Base-by-base conservation (phyloP, 1,140 invertebrate genomes). In the Dreissena rostriformis region DNA sequence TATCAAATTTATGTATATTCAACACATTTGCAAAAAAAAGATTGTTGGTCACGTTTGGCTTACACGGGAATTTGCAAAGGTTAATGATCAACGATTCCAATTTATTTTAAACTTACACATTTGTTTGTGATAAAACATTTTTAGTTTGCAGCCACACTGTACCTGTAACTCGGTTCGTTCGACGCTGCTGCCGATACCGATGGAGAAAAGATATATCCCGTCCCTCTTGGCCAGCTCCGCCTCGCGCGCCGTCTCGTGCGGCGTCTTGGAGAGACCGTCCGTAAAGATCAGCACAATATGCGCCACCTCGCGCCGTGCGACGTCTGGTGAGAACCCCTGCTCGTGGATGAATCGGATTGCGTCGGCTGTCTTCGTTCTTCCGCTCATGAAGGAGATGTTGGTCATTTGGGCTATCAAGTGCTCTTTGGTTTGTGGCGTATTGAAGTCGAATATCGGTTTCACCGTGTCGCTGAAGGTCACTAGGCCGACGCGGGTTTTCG, bases 151-250 rank as follows among this genome's bases (percentile, higher is more conserved):
- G 39, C 8, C 39, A 5, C 39, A 39, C 8, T 8, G 12, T 61
- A 61, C 57, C 57, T 86, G 66, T 67, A 92, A 85, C 70, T 92
- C 92, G 12, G 74, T 76, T 66, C 86, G 82, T 12, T 91, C 89
- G 26, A 88, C 86, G 28, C 88, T 87, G 49, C 83, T 88, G 1
- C 92, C 92, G n/a, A 92, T 88, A 19, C 92, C 92, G 53, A 92
- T 87, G 10, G 90, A 89, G 74, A 91, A 91, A 49, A 92, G 61
- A 29, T 91, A 87, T 67, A 91, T 90, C 0, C 89, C 89, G 11
- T 82, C 82, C 7, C 87, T 82, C 15, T 87, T 88, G 10, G 89
- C 88, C 2, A 86, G 68, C 15, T 90, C 85, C 0, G 91, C 90
- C 63, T 92, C 89, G 0, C 68, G 17, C 52, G 77, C 76, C 0